A percentile compares a stretch with the other conserved stretches of the same genome.
phyloP scores from a whole-genome alignment of 2,113 vertebrate genomes.

The Hyperoodon ampullatus region DNA sequence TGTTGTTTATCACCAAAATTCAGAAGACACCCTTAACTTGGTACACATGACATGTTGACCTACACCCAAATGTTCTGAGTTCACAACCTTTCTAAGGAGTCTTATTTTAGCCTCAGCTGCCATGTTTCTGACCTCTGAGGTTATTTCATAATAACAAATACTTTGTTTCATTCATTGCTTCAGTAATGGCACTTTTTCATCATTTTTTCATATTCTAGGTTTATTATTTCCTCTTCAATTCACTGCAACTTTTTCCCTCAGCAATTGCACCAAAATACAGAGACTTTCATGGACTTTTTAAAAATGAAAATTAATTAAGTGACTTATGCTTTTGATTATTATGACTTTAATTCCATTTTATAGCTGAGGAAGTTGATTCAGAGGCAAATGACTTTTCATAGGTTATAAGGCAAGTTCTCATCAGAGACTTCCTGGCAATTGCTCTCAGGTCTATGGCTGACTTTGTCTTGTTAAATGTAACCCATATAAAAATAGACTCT shows the following conservation, averaged over 20 bases:
- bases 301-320: background rate
- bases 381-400: background rate
- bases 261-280: background rate
- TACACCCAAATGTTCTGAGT: slow-evolving; percentile 27
- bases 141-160: slow-evolving; percentile 55
- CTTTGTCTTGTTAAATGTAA: slow-evolving; percentile 2
- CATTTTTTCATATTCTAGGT: slow-evolving; percentile 9
- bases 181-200: slow-evolving; percentile 10
- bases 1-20: slow-evolving; percentile 59
- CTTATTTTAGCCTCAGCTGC: slow-evolving; percentile 17
- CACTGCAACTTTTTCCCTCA: slow-evolving; percentile 17
- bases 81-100: background rate
- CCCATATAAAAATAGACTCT: background rate
- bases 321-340: background rate
- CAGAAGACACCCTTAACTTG: slow-evolving; percentile 27
- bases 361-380: background rate
- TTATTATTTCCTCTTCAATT: slow-evolving; percentile 26
- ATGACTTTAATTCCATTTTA: background rate
- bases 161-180: slow-evolving; percentile 28
- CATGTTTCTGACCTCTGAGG: slow-evolving; percentile 34
- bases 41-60: slow-evolving; percentile 42
- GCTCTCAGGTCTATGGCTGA: background rate
- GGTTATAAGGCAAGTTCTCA: background rate
- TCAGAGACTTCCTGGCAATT: background rate
- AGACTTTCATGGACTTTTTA: background rate